Percentiles rank a stretch among this genome's conserved stretches.
Conservation (phyloP, 2,113 vertebrate genomes). For the Ibidorhyncha struthersii region DNA sequence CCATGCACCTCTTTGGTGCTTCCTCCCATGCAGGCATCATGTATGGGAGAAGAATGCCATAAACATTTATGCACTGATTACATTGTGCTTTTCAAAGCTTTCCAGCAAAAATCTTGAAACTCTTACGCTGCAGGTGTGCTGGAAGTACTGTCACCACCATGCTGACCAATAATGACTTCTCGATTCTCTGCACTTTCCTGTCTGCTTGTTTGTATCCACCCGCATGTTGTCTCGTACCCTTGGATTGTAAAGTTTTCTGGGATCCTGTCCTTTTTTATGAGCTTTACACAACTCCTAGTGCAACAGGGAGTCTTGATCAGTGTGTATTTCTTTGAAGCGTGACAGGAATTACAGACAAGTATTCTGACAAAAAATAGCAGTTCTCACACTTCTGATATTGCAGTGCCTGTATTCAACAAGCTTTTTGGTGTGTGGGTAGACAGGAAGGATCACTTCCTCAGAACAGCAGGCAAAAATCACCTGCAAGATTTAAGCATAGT, state of each 20-base stretch:
- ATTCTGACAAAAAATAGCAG: not conserved
- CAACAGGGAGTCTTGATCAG: not conserved
- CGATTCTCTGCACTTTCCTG: not conserved
- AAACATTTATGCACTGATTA: not conserved
- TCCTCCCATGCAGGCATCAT: not conserved
- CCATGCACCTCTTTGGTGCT: not conserved
- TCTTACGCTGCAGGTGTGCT: not conserved
- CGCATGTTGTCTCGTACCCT: accelerated
- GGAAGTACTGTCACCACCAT: not conserved
- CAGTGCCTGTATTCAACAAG: not conserved
- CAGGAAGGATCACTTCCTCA: not conserved
- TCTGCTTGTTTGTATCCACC: not conserved
- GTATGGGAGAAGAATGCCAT: not conserved
- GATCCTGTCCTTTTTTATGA: not conserved
- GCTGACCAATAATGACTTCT: not conserved
- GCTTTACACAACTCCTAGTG: not conserved
- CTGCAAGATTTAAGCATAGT: not conserved
- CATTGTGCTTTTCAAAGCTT: not conserved
- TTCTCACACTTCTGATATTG: not conserved
- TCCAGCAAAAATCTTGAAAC: not conserved
- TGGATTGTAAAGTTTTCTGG: not conserved
- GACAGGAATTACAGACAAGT: not conserved
- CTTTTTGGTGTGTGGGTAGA: not conserved
- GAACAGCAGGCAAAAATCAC: not conserved
- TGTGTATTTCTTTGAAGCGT: not conserved